A percentile compares a stretch with the other conserved stretches of the same genome.
These are phyloP conservation scores for Acanthopleura granulata DNA, from an alignment of 2,888 invertebrate genomes.

Conservation along the genomic window DNA sequence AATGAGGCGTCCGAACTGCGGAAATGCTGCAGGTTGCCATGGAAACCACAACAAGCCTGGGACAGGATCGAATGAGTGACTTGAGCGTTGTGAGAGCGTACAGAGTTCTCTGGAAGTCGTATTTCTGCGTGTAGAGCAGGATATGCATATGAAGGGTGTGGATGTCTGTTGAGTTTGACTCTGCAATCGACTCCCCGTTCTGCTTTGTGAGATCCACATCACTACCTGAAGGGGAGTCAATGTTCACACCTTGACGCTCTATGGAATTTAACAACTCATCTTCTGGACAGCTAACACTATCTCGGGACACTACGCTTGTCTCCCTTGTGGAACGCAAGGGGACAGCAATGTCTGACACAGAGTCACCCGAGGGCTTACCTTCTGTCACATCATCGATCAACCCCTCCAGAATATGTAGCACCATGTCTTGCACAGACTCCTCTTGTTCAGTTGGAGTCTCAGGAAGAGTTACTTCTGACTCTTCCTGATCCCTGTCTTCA, in stretches of 20 bases:
- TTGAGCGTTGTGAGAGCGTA: conserved; percentile 83
- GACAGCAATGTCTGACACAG: background rate
- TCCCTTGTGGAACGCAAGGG: conserved; percentile 41
- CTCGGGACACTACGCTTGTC: conserved; percentile 34
- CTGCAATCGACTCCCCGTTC: conserved; percentile 22
- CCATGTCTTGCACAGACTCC: conserved; percentile 40
- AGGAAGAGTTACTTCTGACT: conserved; percentile 24
- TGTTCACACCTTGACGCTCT: conserved; percentile 45
- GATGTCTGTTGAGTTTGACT: conserved; percentile 69
- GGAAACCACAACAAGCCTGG: conserved; percentile 81
- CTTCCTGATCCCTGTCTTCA: conserved; percentile 47
- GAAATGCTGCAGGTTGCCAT: conserved; percentile 82
- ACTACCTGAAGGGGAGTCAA: conserved; percentile 55
- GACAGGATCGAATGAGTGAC: conserved; percentile 79
- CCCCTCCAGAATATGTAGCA: conserved; percentile 72
- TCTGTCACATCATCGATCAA: conserved; percentile 73
- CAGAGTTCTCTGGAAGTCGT: conserved; percentile 81
- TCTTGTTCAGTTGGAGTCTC: conserved; percentile 24
- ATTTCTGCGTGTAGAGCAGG: conserved; percentile 83
- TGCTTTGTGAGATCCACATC: conserved; percentile 40
- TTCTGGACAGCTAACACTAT: conserved; percentile 38
- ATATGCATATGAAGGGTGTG: conserved; percentile 87
- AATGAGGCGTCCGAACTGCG: conserved; percentile 64
- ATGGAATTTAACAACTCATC: conserved; percentile 52
- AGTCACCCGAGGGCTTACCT: background rate